These are phyloP conservation scores for Nebria ingens DNA, from an alignment of 1,140 invertebrate genomes.

Conservation along the genomic window DNA sequence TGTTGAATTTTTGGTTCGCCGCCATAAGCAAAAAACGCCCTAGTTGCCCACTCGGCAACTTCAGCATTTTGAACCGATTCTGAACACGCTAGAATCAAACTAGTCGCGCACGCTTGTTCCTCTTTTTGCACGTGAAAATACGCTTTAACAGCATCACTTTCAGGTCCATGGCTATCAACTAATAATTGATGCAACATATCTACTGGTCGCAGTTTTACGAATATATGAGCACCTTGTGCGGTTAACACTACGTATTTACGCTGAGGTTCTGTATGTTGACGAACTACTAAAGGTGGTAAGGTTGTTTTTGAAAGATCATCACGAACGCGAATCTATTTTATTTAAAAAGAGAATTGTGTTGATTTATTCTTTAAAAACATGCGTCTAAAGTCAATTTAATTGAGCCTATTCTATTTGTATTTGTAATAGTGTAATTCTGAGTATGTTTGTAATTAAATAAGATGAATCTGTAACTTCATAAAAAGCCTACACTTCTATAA, in stretches of 20 bases:
- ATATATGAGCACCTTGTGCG: constrained; percentile 73
- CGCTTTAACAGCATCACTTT: constrained; percentile 69
- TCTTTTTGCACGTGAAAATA: constrained; percentile 77
- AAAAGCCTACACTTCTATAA: too few relatives aligned
- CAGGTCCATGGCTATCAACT: constrained; percentile 69
- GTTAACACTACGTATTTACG: constrained; percentile 77
- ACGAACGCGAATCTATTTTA: constrained; percentile 16
- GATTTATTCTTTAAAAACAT: too few relatives aligned
- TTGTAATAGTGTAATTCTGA: too few relatives aligned
- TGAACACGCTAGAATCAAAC: constrained; percentile 73
- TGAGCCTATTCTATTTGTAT: too few relatives aligned
- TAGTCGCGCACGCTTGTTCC: constrained; percentile 82
- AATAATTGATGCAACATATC: constrained; percentile 75
- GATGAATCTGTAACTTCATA: too few relatives aligned
- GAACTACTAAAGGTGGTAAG: constrained; percentile 52
- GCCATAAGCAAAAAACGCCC: constrained; percentile 88
- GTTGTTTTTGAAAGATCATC: constrained; percentile 22
- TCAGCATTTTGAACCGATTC: constrained; percentile 56
- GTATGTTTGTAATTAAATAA: too few relatives aligned
- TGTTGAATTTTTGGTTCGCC: constrained; percentile 47
- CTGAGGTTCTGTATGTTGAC: constrained; percentile 63
- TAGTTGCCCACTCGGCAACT: constrained; percentile 75
- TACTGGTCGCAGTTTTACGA: constrained; percentile 73
- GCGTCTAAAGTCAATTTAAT: too few relatives aligned
- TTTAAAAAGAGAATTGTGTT: too few relatives aligned